Evolutionary conservation across 1,140 invertebrate species (phyloP), one percentile per base, ranked within the genome.

Genomic region (Aphelinus certus): DNA sequence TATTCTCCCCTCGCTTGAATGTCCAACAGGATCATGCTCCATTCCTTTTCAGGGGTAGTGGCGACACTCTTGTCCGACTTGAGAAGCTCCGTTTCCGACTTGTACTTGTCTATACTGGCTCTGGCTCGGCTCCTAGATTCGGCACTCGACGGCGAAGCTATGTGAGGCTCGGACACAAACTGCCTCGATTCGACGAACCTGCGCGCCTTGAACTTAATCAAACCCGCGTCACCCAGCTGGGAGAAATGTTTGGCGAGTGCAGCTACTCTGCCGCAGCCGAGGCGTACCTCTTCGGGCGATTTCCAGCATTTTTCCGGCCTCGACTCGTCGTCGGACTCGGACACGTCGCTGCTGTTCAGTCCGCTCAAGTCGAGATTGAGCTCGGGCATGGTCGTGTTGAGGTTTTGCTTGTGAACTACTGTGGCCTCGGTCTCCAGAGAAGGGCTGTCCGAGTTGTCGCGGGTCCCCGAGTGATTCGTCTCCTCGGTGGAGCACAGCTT

Each of bases 171-270:
- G 0, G 86, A 88, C 2, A 83, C 79, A 48, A 85, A 87, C 47
- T 83, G 82, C 46, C 83, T 76, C 0, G 79, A 82, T 7, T 71
- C 78, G 1, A 61, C 69, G 2, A 87, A 68, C 49, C 76, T 82
- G 0, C 79, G 80, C 0, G 81, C 80, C n/a, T 81, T 83, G 6
- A 85, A 80, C 60, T 86, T 83, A 10, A 89, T 88, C 4, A 88
- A 67, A 9, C 86, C 86, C 0, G 84, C 83, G 55, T 88, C 86
- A 0, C 86, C 88, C 1, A 90, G 82, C 62, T 85, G 81, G 0
- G 89, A 89, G 77, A 92, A 92, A 79, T 90, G 90, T 78, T 89
- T 89, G 1, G 91, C 89, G 61, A 92, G 79, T 9, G 90, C 90
- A 62, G 90, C 91, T 1, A 93, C 92, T 84, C 90, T 77, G 77